Base-by-base conservation (phyloP, 2,888 invertebrate genomes). In the Lepidochrysops patricia region DNA sequence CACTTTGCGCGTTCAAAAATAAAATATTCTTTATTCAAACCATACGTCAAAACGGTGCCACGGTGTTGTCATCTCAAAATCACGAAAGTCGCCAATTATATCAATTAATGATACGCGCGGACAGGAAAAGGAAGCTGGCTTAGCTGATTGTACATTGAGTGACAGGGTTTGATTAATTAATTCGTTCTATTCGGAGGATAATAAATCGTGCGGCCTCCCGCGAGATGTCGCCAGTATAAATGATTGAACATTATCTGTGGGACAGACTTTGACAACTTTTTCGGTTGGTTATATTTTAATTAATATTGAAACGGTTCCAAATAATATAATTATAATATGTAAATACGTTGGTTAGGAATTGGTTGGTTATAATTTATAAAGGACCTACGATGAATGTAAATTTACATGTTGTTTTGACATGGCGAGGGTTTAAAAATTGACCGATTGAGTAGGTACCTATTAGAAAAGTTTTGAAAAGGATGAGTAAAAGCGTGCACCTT, bases 111-210 rank as follows among this genome's bases (percentile, higher is more conserved):
- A 70, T 80, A 83, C 81, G 82, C 80, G 82, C 73, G 74, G 82
- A 83, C 86, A 84, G 87, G 87, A 88, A 87, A 81, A 81, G 86
- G 86, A 88, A 88, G 74, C 80, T 71, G 71, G 79, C 70, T 84
- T 80, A 81, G 82, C 77, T 68, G 84, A 86, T 86, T 83, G 82
- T 85, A 76, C 75, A 73, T 77, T 84, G 84, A 86, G 70, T 82
- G 87, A 85, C 87, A 82, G 86, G 80, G 71, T 82, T 86, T 87
- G 87, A 88, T 88, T 88, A 88, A 89, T 89, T 88, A 87, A 87
- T 87, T 80, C 72, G 76, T 74, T 75, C 68, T 77, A 78, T 79
- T 81, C 79, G 79, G 73, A 76, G 73, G 75, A 85, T 84, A 83
- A 88, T 88, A 84, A 88, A 89, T 89, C 83, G 75, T 79, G 70